These are phyloP conservation scores for Gallinago nigripennis DNA, from an alignment of 2,797 vertebrate genomes.

Conservation along the genomic window DNA sequence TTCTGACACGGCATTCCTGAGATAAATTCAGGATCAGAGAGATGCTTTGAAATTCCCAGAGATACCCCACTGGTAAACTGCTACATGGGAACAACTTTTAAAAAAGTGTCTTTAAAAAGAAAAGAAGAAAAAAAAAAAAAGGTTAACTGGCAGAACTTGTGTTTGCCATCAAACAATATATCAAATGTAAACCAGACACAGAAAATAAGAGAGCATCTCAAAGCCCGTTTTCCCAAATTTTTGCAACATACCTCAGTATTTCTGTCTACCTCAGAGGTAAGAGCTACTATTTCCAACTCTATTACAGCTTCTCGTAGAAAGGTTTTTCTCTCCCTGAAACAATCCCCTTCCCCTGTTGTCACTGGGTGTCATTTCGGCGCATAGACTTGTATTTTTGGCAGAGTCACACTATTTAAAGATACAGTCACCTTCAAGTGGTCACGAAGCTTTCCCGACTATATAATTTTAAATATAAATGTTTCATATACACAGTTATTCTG, in stretches of 20 bases:
- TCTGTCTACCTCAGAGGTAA: neutral
- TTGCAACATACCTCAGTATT: neutral
- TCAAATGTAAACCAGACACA: conserved; percentile 85
- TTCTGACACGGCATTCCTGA: conserved; percentile 99
- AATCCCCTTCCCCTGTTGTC: neutral
- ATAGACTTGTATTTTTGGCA: neutral
- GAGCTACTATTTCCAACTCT: conserved; percentile 1
- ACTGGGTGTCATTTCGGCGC: neutral
- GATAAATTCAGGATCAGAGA: conserved; percentile 96
- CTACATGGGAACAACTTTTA: conserved; percentile 78
- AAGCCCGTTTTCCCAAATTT: conserved; percentile 21
- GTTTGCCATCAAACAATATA: conserved; percentile 69
- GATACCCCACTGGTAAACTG: conserved; percentile 70
- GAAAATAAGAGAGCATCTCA: conserved; percentile 41
- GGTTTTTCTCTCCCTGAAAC: neutral
- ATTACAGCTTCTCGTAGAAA: neutral
- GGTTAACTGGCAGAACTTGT: conserved; percentile 30
- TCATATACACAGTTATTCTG: neutral
- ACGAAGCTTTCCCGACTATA: neutral
- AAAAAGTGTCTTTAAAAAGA: conserved; percentile 75
- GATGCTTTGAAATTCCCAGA: conserved; percentile 90
- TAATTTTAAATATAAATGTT: neutral
- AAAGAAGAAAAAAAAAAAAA: neutral
- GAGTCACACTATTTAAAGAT: neutral
- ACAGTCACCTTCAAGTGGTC: neutral